Evolutionary conservation across 2,888 invertebrate species (phyloP).

Genomic region (Drosophila melanosoma): DNA sequence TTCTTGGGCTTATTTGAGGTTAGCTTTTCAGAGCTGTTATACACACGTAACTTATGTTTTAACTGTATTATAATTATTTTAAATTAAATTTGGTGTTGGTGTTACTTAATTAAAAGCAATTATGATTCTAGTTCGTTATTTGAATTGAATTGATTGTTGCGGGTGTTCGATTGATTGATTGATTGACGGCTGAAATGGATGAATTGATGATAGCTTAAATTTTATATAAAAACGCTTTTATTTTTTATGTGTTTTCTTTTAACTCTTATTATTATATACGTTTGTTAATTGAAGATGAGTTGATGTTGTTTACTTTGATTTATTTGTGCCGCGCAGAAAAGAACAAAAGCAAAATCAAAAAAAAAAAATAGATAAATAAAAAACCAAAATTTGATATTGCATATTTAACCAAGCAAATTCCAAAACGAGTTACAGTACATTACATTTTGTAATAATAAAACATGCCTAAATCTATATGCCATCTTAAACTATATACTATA

Average conservation of each 20-base stretch:
- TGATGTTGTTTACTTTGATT: constrained; percentile 34
- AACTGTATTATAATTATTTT: constrained; percentile 42
- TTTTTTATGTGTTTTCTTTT: constrained; percentile 35
- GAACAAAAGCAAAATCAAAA: constrained; percentile 9
- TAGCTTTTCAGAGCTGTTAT: constrained; percentile 16
- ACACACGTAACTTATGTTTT: constrained; percentile 28
- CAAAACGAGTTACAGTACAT: constrained; percentile 61
- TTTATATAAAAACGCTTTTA: constrained; percentile 44
- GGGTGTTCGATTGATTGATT: constrained; percentile 33
- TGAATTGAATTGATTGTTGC: constrained; percentile 36
- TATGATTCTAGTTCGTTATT: constrained; percentile 33
- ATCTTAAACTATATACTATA: constrained; percentile 30
- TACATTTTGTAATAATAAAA: constrained; percentile 66
- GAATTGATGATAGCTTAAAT: constrained; percentile 22
- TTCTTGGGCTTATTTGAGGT: constrained; percentile 4
- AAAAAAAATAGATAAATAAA: constrained; percentile 20
- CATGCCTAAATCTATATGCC: constrained; percentile 7
- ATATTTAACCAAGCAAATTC: constrained; percentile 37
- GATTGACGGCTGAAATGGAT: constrained; percentile 4
- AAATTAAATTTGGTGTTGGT: constrained; percentile 44
- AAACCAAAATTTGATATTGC: constrained; percentile 2
- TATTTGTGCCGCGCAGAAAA: constrained; percentile 33
- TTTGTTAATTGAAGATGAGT: constrained; percentile 19
- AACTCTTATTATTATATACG: constrained; percentile 11
- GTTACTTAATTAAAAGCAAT: constrained; percentile 20